Conservation (phyloP, 2,888 invertebrate genomes). For the Cyrtodaria siliqua region DNA sequence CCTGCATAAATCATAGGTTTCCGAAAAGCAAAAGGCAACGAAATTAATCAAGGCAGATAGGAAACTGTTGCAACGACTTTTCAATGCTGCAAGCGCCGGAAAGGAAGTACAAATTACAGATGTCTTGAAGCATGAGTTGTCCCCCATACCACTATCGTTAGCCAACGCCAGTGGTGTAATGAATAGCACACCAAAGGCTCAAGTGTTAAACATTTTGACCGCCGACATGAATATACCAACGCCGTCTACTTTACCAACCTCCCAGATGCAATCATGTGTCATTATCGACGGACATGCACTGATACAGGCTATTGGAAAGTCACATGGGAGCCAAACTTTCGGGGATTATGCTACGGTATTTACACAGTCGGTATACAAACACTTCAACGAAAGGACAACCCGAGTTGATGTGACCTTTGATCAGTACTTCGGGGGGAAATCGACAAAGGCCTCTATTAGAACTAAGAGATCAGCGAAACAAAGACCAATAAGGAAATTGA, state of each 20-base stretch:
- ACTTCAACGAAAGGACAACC: constrained; percentile 13
- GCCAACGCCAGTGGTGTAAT: neutral
- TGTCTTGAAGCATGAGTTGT: neutral
- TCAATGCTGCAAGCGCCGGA: neutral
- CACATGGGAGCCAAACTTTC: constrained; percentile 17
- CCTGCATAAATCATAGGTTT: neutral
- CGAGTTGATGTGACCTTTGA: constrained; percentile 53
- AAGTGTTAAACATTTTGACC: neutral
- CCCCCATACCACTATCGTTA: neutral
- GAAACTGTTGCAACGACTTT: neutral
- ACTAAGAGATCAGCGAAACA: too few relatives aligned
- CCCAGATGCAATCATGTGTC: constrained; percentile 8
- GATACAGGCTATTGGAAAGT: constrained; percentile 42
- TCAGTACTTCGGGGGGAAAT: too few relatives aligned
- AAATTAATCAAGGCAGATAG: neutral
- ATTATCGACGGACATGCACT: constrained; percentile 43
- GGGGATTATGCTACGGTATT: constrained; percentile 30
- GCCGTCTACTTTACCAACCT: neutral
- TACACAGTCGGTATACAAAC: constrained; percentile 21
- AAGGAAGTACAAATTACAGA: neutral
- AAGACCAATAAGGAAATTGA: too few relatives aligned
- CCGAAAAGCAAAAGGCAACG: neutral
- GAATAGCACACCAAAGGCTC: neutral
- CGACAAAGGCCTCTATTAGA: too few relatives aligned
- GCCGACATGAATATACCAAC: neutral